phyloP scores from a whole-genome alignment of 2,888 invertebrate species.

The Lasioglossum lativentre region DNA sequence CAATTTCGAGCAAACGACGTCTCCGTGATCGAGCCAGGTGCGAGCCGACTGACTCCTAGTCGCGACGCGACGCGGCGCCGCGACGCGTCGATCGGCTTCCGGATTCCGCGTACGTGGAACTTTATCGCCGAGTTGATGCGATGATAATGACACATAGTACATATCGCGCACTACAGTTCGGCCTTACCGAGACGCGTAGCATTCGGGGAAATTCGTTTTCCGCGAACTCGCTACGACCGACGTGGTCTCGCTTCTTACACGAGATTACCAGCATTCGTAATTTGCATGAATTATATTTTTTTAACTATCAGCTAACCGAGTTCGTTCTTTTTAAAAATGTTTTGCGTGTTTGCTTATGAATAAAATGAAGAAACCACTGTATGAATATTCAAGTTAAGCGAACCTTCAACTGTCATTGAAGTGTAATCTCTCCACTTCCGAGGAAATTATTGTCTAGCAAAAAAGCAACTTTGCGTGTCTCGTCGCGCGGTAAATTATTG shows the following conservation, averaged over 20 bases:
- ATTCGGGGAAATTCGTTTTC: neutral
- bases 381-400: neutral
- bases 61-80: neutral
- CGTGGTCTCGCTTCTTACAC: neutral
- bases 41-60: neutral
- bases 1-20: conserved; percentile 25
- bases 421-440: neutral
- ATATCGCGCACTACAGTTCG: neutral
- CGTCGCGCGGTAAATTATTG: neutral
- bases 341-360: neutral
- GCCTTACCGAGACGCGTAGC: neutral
- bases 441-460: neutral
- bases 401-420: neutral
- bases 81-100: neutral
- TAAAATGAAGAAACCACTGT: neutral
- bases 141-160: neutral
- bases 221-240: neutral
- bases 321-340: neutral
- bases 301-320: too few relatives aligned
- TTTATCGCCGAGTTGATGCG: neutral
- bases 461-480: too few relatives aligned
- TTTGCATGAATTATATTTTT: neutral
- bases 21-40: neutral
- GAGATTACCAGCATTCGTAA: neutral
- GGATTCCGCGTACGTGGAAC: neutral